These are phyloP conservation scores for Gymnothorax reevesii DNA, from an alignment of 2,797 vertebrate species.

Conservation along the genomic window DNA sequence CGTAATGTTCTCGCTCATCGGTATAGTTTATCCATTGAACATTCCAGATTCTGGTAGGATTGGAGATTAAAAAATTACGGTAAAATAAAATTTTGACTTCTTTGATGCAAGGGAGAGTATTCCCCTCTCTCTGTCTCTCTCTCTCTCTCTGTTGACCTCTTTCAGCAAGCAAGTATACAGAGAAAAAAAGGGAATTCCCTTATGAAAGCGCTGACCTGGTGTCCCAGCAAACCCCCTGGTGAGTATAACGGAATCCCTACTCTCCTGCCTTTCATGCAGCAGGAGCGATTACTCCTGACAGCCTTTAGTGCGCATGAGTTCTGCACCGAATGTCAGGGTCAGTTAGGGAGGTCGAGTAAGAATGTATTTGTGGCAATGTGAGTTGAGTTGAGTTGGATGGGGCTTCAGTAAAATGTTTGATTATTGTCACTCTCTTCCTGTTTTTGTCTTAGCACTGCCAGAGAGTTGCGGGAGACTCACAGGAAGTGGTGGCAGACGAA, in stretches of 20 bases:
- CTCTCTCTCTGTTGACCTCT: not conserved
- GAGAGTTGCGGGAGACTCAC: conserved; percentile 46
- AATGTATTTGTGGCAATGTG: not conserved
- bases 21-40: no score
- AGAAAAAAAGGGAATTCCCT: conserved; percentile 41
- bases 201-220: conserved; percentile 48
- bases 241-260: not conserved
- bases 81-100: no score
- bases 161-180: conserved; percentile 50
- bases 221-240: conserved; percentile 70
- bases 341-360: not conserved
- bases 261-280: not conserved
- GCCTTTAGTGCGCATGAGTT: not conserved
- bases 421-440: not conserved
- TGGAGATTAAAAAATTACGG: no score
- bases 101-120: not conserved
- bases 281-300: not conserved
- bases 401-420: not conserved
- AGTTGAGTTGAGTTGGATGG: not conserved
- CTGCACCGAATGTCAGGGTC: not conserved
- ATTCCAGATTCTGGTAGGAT: no score
- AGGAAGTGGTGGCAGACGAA: conserved; percentile 52
- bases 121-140: not conserved
- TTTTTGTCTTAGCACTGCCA: conserved; percentile 52
- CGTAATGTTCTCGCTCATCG: no score